Conservation (phyloP, 2,113 vertebrate genomes). For the Acrocephalus arundinaceus region DNA sequence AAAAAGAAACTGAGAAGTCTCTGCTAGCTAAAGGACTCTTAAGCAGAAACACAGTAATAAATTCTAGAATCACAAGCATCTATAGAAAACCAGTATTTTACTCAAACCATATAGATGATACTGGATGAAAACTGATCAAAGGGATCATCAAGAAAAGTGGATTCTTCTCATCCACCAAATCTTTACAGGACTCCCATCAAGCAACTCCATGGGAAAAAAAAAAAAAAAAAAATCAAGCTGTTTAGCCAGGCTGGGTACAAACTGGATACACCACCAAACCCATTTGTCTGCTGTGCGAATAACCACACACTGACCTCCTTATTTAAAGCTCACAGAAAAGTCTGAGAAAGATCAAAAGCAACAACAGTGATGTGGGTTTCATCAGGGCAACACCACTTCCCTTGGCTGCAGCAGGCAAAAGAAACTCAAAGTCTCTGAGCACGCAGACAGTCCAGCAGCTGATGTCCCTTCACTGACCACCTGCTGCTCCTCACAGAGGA, state of each 20-base stretch:
- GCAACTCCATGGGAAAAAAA: neutral
- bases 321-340: neutral
- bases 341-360: neutral
- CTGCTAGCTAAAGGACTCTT: neutral
- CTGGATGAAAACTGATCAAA: neutral
- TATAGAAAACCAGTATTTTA: neutral
- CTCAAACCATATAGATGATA: neutral
- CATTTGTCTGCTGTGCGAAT: neutral
- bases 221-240: neutral
- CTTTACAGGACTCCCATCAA: neutral
- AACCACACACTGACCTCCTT: neutral
- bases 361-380: neutral
- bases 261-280: neutral
- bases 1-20: neutral
- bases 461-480: neutral
- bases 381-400: neutral
- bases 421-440: accelerated
- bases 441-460: neutral
- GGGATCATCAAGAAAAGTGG: neutral
- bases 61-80: neutral
- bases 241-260: neutral
- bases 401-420: neutral
- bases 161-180: neutral
- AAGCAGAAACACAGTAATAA: neutral
- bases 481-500: neutral